Evolutionary conservation across 2,888 invertebrate species (phyloP), one percentile per base, ranked within the genome.

Genomic region (Agriopis leucophaearia): DNA sequence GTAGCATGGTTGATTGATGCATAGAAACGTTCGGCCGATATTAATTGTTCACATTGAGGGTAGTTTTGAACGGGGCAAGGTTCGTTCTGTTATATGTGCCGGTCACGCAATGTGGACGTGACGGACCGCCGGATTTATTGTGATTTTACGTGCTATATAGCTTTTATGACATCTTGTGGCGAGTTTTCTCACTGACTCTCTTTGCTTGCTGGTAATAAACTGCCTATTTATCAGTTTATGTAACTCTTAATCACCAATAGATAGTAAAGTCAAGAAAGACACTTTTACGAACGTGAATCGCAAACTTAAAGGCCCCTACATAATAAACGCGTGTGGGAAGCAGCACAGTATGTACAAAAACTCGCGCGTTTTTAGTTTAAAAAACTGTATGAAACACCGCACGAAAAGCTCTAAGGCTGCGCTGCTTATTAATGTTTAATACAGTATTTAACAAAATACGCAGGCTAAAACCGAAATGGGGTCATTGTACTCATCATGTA

Each of bases 21-120:
- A 5, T 27, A 27, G 27, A 38, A 62, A 68, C 68, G 63, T 48
- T 56, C 47, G 38, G 73, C 74, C 71, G 73, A 75, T 75, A 78
- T 73, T 75, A 78, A 80, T 79, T 75, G 73, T 69, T 66, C 75
- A 68, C 60, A 69, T 80, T 71, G 79, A 73, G 74, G 77, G 77
- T 78, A 78, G 74, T 77, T 80, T 74, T 67, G 69, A 74, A 18
- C 55, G 69, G 57, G 69, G 57, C 66, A 73, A 66, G 59, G 60
- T 61, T 75, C 74, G 78, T 76, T 82, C 64, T 59, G 69, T 78
- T 78, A 80, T 78, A 69, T 55, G 66, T 60, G 65, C 45, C 66
- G 40, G 79, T 80, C 84, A 85, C 84, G 85, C 83, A 70, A 85
- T 69, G 75, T 71, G 73, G 77, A 81, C 78, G 77, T 78, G 71